Conservation (phyloP, 2,797 vertebrate genomes). For the Pseudochirops corinnae region DNA sequence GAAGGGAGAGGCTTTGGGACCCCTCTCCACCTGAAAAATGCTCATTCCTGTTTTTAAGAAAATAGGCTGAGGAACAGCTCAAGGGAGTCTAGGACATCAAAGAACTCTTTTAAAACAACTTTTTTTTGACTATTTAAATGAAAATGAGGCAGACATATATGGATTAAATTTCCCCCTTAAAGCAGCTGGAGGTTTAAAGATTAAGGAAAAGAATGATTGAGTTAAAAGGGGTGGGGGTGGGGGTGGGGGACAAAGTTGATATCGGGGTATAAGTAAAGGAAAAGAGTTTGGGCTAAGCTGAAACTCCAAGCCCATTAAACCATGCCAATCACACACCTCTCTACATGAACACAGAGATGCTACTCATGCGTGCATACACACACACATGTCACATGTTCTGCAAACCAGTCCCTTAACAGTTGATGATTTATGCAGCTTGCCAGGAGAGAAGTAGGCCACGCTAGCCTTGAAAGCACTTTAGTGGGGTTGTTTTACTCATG, state of each 20-base stretch:
- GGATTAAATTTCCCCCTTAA: constrained; percentile 81
- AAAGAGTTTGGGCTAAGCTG: constrained; percentile 48
- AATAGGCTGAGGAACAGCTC: constrained; percentile 81
- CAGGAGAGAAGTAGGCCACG: constrained; percentile 86
- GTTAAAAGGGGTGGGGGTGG: constrained; percentile 49
- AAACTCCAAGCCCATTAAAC: constrained; percentile 44
- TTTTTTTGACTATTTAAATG: constrained; percentile 80
- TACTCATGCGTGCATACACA: constrained; percentile 2
- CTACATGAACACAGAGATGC: not conserved
- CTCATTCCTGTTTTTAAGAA: constrained; percentile 82
- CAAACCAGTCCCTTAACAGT: constrained; percentile 76
- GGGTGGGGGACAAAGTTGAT: not conserved
- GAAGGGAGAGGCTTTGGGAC: constrained; percentile 9
- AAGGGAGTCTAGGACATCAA: constrained; percentile 82
- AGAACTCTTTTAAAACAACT: constrained; percentile 81
- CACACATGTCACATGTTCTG: constrained; percentile 54
- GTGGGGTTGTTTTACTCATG: constrained; percentile 84
- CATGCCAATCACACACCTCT: constrained; percentile 3
- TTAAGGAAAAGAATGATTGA: constrained; percentile 68
- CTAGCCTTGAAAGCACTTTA: constrained; percentile 86
- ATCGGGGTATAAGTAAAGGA: not conserved
- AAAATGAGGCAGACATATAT: constrained; percentile 80
- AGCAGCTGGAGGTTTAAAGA: constrained; percentile 79
- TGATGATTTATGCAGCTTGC: constrained; percentile 87
- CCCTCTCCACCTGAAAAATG: constrained; percentile 72